phyloP scores from a whole-genome alignment of 2,113 vertebrate genomes.

The Bubo bubo region DNA sequence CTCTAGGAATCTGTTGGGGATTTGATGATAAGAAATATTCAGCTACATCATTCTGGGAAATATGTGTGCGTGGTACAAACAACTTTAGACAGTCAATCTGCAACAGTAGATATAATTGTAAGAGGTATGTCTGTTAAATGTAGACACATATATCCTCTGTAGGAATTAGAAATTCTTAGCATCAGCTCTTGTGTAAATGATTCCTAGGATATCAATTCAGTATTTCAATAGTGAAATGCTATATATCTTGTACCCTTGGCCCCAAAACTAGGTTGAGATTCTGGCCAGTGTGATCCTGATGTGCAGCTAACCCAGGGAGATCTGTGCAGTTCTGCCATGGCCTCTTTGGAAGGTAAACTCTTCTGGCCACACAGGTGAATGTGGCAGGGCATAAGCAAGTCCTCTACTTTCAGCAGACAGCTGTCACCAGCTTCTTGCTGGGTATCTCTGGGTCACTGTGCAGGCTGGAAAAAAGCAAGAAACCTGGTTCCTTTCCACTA shows the following conservation, averaged over 20 bases:
- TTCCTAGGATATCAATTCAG: not conserved
- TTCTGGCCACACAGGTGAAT: not conserved
- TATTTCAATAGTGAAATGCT: not conserved
- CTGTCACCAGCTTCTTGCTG: not conserved
- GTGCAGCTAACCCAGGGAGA: not conserved
- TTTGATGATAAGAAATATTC: constrained; percentile 91
- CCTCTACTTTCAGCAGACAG: not conserved
- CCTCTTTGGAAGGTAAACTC: not conserved
- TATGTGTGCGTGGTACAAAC: constrained; percentile 87
- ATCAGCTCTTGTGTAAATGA: not conserved
- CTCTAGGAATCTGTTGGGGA: constrained; percentile 85
- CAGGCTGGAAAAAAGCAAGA: not conserved
- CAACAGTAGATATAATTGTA: constrained; percentile 83
- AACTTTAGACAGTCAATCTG: constrained; percentile 86
- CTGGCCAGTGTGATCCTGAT: not conserved
- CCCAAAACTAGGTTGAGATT: not conserved
- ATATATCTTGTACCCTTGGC: not conserved
- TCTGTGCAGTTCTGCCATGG: not conserved
- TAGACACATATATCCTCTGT: not conserved
- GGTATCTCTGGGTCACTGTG: not conserved
- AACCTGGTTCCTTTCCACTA: not conserved
- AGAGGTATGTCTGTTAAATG: constrained; percentile 78
- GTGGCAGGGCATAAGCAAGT: not conserved
- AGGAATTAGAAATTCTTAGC: not conserved
- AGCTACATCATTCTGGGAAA: constrained; percentile 87